Evolutionary conservation across 2,888 invertebrate species (phyloP).

Genomic region (Eumerus sabulonum): DNA sequence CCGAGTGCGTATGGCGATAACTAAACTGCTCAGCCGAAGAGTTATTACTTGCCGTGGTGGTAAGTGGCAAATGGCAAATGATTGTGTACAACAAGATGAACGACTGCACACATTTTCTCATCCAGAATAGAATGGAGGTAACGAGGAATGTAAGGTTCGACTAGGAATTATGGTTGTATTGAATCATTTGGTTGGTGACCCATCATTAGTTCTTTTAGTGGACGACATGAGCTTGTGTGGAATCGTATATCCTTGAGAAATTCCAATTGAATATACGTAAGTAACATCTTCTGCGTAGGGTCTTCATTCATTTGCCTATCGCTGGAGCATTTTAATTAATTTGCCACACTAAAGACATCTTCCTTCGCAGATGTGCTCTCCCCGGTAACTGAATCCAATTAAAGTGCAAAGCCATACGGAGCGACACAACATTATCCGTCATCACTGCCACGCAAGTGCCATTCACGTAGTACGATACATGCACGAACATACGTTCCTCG

Average conservation of each 20-base stretch:
- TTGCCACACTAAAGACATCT: constrained; percentile 7
- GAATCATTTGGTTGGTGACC: constrained; percentile 58
- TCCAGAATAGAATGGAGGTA: constrained; percentile 28
- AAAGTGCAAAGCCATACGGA: constrained; percentile 45
- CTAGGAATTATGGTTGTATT: constrained; percentile 63
- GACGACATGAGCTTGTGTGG: constrained; percentile 1
- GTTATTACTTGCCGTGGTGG: constrained; percentile 62
- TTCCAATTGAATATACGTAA: too few species aligned
- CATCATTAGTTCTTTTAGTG: constrained; percentile 40
- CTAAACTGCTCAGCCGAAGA: constrained; percentile 19
- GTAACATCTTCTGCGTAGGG: too few species aligned
- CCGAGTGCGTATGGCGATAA: constrained; percentile 26
- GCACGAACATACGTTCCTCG: too few species aligned
- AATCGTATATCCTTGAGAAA: not conserved
- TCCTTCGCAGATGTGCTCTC: not conserved
- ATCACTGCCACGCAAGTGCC: constrained; percentile 36
- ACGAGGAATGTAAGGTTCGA: too few species aligned
- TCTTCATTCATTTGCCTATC: too few species aligned
- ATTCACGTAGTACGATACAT: constrained; percentile 25
- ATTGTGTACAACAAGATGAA: constrained; percentile 49
- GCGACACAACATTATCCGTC: constrained; percentile 53
- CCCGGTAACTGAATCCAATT: constrained; percentile 52
- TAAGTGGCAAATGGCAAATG: constrained; percentile 67
- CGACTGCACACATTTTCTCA: constrained; percentile 19
- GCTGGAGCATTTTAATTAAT: constrained; percentile 59